Evolutionary conservation across 2,797 vertebrate genomes (phyloP), one percentile per base, ranked within the genome.

Genomic region (Cyprinodon diabolis): DNA sequence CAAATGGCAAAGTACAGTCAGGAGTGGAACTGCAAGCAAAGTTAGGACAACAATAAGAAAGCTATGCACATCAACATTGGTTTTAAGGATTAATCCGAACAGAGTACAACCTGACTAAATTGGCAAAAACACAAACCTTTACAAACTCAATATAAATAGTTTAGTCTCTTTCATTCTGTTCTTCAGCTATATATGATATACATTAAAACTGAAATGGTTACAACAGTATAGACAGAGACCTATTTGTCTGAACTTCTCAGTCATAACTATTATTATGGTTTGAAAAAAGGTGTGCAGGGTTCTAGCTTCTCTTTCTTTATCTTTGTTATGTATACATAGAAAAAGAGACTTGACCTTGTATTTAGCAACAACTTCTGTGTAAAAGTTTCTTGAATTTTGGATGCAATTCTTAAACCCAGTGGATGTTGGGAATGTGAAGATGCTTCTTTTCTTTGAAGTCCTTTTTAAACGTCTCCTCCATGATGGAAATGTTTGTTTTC

Each of bases 201-300:
- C 21, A 45, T 66, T 14, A 15, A 66, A 66, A 55, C 23, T 47
- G 51, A 25, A n/a, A 40, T 37, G 12, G 21, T 48, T 67, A 40
- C 30, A 48, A 17, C 45, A 30, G 35, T 49, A 30, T 48, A 45
- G 1, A 17, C 54, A 6, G 5, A 66, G 19, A 45, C 35, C 7
- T 47, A n/a, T 58, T 58, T 37, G 40, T 4, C 14, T 25, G 45
- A 54, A 57, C 23, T 17, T 13, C 6, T 4, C 25, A 2, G 52
- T 58, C 57, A 74, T 51, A 17, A 58, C 54, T 58, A 37, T 40
- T 23, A 68, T 68, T 49, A 21, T 12, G 62, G 65, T 57, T 68
- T 35, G 43, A 66, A 10, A 11, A 67, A 49, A 51, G 11, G 17
- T 40, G 12, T n/a, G 40, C 4, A 25, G 1, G 40, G 11, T 0